phyloP scores from a whole-genome alignment of 1,140 invertebrate species.

The Drusus annulatus region DNA sequence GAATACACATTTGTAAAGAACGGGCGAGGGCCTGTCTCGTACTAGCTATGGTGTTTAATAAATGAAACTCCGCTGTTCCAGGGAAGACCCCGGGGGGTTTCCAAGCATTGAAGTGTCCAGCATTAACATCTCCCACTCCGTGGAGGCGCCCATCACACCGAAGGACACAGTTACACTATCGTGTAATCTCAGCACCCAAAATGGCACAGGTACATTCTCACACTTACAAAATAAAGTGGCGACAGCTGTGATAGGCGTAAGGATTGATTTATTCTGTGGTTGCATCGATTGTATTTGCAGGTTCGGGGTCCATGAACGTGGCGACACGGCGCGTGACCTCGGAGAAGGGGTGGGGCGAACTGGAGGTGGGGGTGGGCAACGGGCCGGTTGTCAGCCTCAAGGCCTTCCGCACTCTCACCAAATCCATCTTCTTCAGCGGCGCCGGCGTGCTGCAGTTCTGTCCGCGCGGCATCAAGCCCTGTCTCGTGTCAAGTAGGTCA shows the following conservation, averaged over 20 bases:
- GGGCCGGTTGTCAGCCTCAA: constrained; percentile 82
- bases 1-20: too few relatives aligned
- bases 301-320: constrained; percentile 81
- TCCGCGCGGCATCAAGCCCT: constrained; percentile 79
- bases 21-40: too few relatives aligned
- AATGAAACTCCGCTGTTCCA: constrained; percentile 62
- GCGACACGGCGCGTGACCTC: constrained; percentile 84
- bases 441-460: constrained; percentile 81
- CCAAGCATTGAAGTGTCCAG: constrained; percentile 90
- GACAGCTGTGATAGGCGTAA: too few relatives aligned
- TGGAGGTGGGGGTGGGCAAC: constrained; percentile 85
- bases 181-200: constrained; percentile 86
- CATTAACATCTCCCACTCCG: constrained; percentile 92
- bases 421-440: constrained; percentile 81
- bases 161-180: constrained; percentile 87
- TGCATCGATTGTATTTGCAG: constrained; percentile 66
- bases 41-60: neutral
- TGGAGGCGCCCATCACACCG: constrained; percentile 91
- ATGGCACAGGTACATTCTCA: constrained; percentile 80
- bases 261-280: too few relatives aligned
- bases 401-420: constrained; percentile 80
- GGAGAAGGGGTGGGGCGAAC: constrained; percentile 87
- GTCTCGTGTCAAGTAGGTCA: constrained; percentile 78
- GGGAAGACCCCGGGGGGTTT: constrained; percentile 72
- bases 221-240: too few relatives aligned